Percentiles rank a stretch among this genome's conserved stretches.
Evolutionary conservation across 2,888 invertebrate species (phyloP).

Genomic region (Adelphocoris suturalis): DNA sequence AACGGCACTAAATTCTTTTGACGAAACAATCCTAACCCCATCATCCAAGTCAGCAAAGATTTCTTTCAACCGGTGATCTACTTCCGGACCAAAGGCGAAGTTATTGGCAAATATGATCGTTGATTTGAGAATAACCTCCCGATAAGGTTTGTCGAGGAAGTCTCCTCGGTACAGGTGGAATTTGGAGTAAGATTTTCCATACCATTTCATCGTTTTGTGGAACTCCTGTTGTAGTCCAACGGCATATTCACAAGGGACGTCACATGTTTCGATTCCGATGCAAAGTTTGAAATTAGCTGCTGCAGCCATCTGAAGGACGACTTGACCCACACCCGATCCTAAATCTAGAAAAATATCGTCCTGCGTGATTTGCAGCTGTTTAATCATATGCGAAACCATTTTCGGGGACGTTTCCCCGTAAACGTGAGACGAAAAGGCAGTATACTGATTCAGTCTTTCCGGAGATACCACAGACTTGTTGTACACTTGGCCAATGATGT

Average conservation of each 20-base stretch:
- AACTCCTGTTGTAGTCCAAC: slow-evolving; percentile 94
- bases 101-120: slow-evolving; percentile 99
- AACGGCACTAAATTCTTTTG: slow-evolving; percentile 98
- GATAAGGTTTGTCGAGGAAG: slow-evolving; percentile 93
- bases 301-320: slow-evolving; percentile 98
- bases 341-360: slow-evolving; percentile 99
- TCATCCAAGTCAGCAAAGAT: slow-evolving; percentile 97
- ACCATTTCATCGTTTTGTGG: slow-evolving; percentile 98
- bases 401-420: slow-evolving; percentile 99
- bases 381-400: slow-evolving; percentile 98
- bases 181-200: slow-evolving; percentile 95
- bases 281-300: slow-evolving; percentile 95
- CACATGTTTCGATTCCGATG: slow-evolving; percentile 97
- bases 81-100: slow-evolving; percentile 98
- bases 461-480: slow-evolving; percentile 98
- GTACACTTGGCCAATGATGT: slow-evolving; percentile 97
- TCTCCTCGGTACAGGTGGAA: slow-evolving; percentile 96
- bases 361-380: slow-evolving; percentile 93
- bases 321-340: slow-evolving; percentile 99
- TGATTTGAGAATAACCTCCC: slow-evolving; percentile 95
- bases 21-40: slow-evolving; percentile 97
- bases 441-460: slow-evolving; percentile 98
- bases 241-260: slow-evolving; percentile 96
- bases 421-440: slow-evolving; percentile 99
- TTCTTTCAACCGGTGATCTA: slow-evolving; percentile 97